Evolutionary conservation across 2,888 invertebrate species (phyloP).

Genomic region (Sarcophaga variegata): DNA sequence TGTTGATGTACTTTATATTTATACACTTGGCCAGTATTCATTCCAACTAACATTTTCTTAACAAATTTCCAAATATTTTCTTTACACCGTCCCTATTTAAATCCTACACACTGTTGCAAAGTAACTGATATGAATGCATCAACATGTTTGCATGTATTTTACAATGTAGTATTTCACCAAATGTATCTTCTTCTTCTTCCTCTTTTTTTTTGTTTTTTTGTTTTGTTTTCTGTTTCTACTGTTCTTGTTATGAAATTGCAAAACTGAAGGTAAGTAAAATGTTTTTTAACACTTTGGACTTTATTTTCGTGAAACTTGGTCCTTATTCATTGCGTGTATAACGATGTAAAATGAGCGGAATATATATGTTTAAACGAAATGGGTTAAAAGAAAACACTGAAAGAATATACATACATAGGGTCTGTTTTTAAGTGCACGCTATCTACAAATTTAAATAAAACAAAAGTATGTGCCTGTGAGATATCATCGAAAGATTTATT

Average conservation of each 20-base stretch:
- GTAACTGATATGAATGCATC: background rate
- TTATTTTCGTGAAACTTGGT: background rate
- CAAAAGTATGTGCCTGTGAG: too few species aligned
- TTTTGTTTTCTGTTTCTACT: too few species aligned
- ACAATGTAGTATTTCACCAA: slow-evolving; percentile 16
- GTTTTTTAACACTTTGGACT: slow-evolving; percentile 12
- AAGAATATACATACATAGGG: too few species aligned
- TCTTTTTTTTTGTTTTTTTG: background rate
- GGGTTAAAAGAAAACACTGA: background rate
- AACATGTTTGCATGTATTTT: background rate
- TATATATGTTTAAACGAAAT: background rate
- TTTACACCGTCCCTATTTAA: background rate
- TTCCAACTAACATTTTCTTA: too few species aligned
- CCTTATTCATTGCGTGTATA: background rate
- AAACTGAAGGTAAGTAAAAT: slow-evolving; percentile 28
- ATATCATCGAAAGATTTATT: too few species aligned
- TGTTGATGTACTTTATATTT: too few species aligned
- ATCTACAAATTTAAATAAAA: too few species aligned
- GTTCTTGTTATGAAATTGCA: background rate
- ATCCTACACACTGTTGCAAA: background rate
- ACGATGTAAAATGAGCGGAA: background rate
- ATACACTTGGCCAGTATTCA: too few species aligned
- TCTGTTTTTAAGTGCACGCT: too few species aligned
- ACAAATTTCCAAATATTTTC: fast-evolving
- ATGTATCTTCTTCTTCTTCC: background rate